Base-by-base conservation (phyloP, 2,888 invertebrate species). In the Eulithis prunata region DNA sequence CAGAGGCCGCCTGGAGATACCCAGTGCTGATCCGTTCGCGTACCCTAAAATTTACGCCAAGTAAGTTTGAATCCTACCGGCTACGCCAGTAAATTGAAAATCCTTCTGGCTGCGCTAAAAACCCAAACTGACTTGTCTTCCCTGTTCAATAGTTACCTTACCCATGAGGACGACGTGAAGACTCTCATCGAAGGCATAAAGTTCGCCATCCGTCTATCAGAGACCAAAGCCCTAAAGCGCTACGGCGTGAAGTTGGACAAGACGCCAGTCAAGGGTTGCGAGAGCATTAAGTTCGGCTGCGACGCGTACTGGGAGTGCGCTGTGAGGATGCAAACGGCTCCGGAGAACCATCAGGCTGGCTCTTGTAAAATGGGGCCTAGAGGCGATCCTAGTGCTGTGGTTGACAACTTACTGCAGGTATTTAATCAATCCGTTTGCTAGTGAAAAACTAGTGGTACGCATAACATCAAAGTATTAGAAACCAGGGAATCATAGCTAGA, bases 31-130 rank as follows among this genome's bases (percentile, higher is more conserved):
- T 88, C 98, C 99, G 0, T 90, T 96, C 55, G 95, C 95, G 1
- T 95, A 96, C 73, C 99, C 99, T 0, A 94, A 96, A 76, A 98
- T 99, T 63, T 96, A 96, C 79, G 97, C 97, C 41, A 97, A 97
- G 90, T 97, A 94, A 81, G 91, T 93, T 28, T 4, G 3, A 14
- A 38, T 28, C 49, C 49, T 11, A 13, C 36, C 6, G 28, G 32
- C 52, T 57, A 13, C 57, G 38, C 57, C 36, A 8, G 2, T 47
- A 12, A 6, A n/a, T 46, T n/a, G 2, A 46, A 47, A 45, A 45
- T 45, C 12, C 45, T 4, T 12, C n/a, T n/a, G 6, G 12, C 12
- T 45, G 10, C 45, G 45, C 45, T 8, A 41, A 41, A 32, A 41
- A 41, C 8, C 5, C 10, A 41, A 11, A 1, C 14, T 54, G 41